Evolutionary conservation across 1,140 invertebrate genomes (phyloP).

Genomic region (Apocrypta bakeri): DNA sequence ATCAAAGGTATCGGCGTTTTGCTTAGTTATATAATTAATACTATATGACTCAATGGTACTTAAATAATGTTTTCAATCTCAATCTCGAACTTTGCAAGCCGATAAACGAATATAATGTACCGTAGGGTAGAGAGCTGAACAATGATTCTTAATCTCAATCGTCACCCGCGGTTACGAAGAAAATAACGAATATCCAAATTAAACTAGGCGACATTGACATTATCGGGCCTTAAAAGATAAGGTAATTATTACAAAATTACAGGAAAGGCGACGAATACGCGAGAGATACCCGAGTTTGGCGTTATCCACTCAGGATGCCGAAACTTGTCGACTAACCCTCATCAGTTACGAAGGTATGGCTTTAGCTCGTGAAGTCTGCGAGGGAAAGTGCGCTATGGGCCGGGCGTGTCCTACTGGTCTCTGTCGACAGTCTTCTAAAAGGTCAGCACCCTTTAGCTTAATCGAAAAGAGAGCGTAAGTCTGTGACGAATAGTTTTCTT

Average conservation of each 20-base stretch:
- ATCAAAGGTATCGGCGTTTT: too few relatives aligned
- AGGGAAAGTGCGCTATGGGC: slow-evolving; percentile 89
- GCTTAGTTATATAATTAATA: too few relatives aligned
- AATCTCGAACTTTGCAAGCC: too few relatives aligned
- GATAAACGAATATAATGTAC: too few relatives aligned
- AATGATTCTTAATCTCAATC: too few relatives aligned
- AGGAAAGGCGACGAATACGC: slow-evolving; percentile 88
- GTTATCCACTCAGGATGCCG: slow-evolving; percentile 82
- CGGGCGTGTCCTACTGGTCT: slow-evolving; percentile 87
- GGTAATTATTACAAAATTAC: slow-evolving; percentile 36
- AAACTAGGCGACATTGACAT: not conserved
- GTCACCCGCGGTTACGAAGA: too few relatives aligned
- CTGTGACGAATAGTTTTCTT: too few relatives aligned
- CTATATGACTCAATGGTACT: too few relatives aligned
- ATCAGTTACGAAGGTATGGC: slow-evolving; percentile 88
- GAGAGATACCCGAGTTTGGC: slow-evolving; percentile 88
- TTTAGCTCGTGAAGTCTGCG: slow-evolving; percentile 85
- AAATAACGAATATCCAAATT: too few relatives aligned
- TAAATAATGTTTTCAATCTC: too few relatives aligned
- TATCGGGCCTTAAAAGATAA: not conserved
- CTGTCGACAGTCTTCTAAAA: slow-evolving; percentile 75
- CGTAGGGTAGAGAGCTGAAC: too few relatives aligned
- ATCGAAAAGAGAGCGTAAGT: too few relatives aligned
- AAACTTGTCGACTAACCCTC: slow-evolving; percentile 84
- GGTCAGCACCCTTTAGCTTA: slow-evolving; percentile 61